These are phyloP conservation scores for Strongylocentrotus purpuratus DNA, from an alignment of 35 echinoderm and acorn worm species.

Conservation along the genomic window DNA sequence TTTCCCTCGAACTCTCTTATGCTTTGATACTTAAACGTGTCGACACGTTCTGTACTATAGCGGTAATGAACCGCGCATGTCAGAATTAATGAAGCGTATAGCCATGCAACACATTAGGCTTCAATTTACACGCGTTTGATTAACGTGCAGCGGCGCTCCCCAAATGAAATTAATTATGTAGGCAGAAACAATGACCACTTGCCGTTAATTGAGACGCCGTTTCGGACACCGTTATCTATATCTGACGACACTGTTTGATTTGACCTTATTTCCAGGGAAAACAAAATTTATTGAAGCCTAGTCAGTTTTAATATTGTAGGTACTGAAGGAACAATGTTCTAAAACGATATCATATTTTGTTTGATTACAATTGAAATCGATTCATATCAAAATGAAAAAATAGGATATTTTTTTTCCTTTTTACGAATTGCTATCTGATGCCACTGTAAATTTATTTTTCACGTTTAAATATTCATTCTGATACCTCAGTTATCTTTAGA, in stretches of 20 bases:
- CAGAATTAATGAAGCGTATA: slow-evolving; percentile 4
- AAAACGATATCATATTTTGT: too few relatives aligned
- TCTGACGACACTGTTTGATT: not conserved
- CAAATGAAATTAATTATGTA: not conserved
- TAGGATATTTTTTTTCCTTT: too few relatives aligned
- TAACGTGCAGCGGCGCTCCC: not conserved
- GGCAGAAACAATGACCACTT: not conserved
- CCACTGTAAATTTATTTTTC: too few relatives aligned
- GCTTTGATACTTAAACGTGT: not conserved
- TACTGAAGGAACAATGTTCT: too few relatives aligned
- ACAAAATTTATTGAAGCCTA: too few relatives aligned
- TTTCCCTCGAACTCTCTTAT: too few relatives aligned
- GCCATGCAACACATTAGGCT: not conserved
- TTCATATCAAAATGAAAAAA: too few relatives aligned
- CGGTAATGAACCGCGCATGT: slow-evolving; percentile 25
- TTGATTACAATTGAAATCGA: too few relatives aligned
- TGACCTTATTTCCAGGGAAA: not conserved
- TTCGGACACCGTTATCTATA: not conserved
- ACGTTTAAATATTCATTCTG: too few relatives aligned
- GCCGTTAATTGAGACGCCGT: not conserved
- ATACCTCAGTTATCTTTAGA: too few relatives aligned
- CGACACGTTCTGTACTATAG: slow-evolving; percentile 8
- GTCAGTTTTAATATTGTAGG: too few relatives aligned
- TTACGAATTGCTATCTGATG: too few relatives aligned
- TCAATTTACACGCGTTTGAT: not conserved